Evolutionary conservation across 2,797 vertebrate genomes (phyloP), one percentile per base, ranked within the genome.

Genomic region (Podargus strigoides): DNA sequence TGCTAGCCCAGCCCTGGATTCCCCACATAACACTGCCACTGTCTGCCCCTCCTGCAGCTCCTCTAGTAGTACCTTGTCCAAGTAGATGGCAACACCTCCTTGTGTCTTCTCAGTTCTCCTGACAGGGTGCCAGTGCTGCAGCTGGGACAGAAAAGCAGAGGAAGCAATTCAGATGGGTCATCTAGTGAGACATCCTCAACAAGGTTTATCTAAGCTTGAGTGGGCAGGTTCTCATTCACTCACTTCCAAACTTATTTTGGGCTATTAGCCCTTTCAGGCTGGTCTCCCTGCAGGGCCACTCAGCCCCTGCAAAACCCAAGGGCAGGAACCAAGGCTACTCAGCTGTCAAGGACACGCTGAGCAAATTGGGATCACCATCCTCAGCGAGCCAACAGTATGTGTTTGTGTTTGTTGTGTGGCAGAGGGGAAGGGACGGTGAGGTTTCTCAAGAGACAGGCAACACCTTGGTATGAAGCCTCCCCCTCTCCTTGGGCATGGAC

Each of bases 61-160:
- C 74, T 87, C 42, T 26, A 74, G 46, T 7, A 77, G 37, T 42
- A 97, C 96, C 93, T 97, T 96, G 83, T 97, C 95, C 67, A 97
- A 70, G 59, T 97, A 97, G 74, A 97, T 89, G n/a, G 93, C 95
- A 91, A 96, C 77, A 87, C 95, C 90, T 84, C 30, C 85, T 73
- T 88, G 91, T 59, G 76, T 95, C 60, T 88, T 85, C 89, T 97
- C 96, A 24, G 91, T 91, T 88, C 89, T 94, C 75, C 49, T 96
- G 63, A 96, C 95, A 56, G 90, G 73, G 34, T 94, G 94, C 52
- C 85, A 76, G 36, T 95, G 94, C 8, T 94, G 92, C 70, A 95
- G 44, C 94, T 94, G 81, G 56, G 63, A 77, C 28, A 81, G 22
- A 23, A 90, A 30, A 85, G 37, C 37, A 78, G 32, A 86, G 13